Percentiles rank a stretch among this genome's conserved stretches.
phyloP scores from a whole-genome alignment of 2,113 vertebrate genomes.

The Pseudonaja textilis region DNA sequence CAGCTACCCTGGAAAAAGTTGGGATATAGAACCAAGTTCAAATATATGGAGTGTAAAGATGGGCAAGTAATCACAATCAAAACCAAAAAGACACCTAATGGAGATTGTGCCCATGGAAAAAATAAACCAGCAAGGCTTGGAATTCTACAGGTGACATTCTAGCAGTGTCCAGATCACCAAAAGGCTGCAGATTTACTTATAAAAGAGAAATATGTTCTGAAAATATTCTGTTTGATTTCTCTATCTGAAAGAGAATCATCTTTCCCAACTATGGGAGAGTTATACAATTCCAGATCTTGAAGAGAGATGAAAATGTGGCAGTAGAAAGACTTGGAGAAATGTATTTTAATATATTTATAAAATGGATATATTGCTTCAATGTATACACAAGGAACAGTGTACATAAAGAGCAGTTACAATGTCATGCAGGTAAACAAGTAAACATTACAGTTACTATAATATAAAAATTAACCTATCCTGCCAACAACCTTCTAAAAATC shows the following conservation, averaged over 20 bases:
- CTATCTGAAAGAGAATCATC: not conserved
- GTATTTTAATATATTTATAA: not conserved
- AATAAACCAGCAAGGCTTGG: not conserved
- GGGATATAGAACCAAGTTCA: not conserved
- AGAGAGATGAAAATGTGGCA: not conserved
- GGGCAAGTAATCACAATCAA: not conserved
- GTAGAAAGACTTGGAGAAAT: not conserved
- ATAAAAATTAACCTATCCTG: not conserved
- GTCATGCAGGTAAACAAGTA: not conserved
- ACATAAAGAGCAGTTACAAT: not conserved
- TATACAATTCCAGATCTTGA: not conserved
- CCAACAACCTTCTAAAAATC: not conserved
- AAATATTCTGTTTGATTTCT: not conserved
- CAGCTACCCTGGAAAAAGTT: not conserved
- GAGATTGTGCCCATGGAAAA: not conserved
- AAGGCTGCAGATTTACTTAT: not conserved
- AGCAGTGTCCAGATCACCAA: not conserved
- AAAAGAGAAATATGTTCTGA: not conserved
- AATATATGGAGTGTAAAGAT: not conserved
- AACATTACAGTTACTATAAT: not conserved
- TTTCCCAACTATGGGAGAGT: not conserved
- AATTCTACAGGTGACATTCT: not conserved
- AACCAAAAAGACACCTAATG: not conserved
- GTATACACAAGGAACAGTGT: not conserved
- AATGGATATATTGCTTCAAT: not conserved